Evolutionary conservation across 2,797 vertebrate species (phyloP), one percentile per base, ranked within the genome.

Genomic region (Acipenser oxyrinchus): DNA sequence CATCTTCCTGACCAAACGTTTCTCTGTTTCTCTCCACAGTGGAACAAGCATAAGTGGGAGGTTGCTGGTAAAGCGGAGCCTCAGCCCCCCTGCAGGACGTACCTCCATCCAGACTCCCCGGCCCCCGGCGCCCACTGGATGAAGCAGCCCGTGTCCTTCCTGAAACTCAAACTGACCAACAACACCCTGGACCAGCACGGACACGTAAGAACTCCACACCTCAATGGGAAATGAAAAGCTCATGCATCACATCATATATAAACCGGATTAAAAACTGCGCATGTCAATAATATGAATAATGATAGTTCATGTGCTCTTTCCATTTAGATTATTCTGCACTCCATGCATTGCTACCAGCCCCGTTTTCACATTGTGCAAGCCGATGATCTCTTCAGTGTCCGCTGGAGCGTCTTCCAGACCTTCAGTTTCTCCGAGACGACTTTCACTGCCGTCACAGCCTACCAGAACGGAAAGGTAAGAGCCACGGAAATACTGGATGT

Each of bases 21-120:
- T 49, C 11, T 60, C 67, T 63, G 23, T 23, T 9, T 23, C 4
- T 50, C 23, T 49, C 69, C 69, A 48, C 81, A 95, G 93, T 97
- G 94, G 94, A 94, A 92, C 79, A 95, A 95, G 83, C 90, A 95
- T 69, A 93, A 90, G 67, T 97, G 95, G 95, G 94, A 95, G 77
- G 91, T 94, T 66, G 92, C 93, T 9, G 95, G 95, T 23, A 96
- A 96, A 77, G 92, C 95, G 0, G 94, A 97, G 82, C 93, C 94
- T 0, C 94, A 92, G 79, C 92, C 92, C 8, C 94, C 93, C 3
- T 93, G 93, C 77, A 88, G 93, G 80, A 94, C 93, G 0, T 96
- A 95, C 15, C 78, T 95, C 49, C 95, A 97, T 77, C 93, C 93
- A 0, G 94, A 96, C 76, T 97, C 95, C 1, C 94, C 95, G 4